Evolutionary conservation across 2,113 vertebrate genomes (phyloP).

Genomic region (Thamnophis sirtalis): DNA sequence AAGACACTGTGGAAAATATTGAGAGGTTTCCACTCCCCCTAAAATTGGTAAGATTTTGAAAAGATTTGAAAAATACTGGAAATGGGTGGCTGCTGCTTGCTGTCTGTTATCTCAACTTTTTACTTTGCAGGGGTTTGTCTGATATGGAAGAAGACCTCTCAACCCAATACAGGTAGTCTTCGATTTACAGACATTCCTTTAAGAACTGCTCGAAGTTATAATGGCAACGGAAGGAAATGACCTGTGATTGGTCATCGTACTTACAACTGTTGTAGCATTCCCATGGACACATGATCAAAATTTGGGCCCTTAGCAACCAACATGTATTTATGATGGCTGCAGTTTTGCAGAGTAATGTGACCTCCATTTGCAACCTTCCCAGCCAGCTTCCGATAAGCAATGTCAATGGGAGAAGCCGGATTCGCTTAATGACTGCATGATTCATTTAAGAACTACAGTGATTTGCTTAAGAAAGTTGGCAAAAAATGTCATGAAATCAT

Average conservation of each 20-base stretch:
- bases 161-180: neutral
- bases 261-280: neutral
- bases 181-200: neutral
- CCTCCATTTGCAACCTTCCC: neutral
- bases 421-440: neutral
- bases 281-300: neutral
- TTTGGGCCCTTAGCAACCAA: neutral
- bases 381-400: neutral
- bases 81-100: too few species aligned
- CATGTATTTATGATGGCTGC: neutral
- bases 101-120: neutral
- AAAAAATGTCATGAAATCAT: neutral
- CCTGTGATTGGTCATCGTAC: neutral
- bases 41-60: neutral
- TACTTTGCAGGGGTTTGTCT: neutral
- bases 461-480: neutral
- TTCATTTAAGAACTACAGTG: neutral
- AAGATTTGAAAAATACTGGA: neutral
- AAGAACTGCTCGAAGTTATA: neutral
- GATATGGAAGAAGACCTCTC: neutral
- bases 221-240: neutral
- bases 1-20: neutral
- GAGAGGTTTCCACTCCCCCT: neutral
- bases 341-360: neutral
- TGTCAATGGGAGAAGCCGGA: neutral